Conservation (phyloP, 2,888 invertebrate genomes). For the Hypena proboscidalis region DNA sequence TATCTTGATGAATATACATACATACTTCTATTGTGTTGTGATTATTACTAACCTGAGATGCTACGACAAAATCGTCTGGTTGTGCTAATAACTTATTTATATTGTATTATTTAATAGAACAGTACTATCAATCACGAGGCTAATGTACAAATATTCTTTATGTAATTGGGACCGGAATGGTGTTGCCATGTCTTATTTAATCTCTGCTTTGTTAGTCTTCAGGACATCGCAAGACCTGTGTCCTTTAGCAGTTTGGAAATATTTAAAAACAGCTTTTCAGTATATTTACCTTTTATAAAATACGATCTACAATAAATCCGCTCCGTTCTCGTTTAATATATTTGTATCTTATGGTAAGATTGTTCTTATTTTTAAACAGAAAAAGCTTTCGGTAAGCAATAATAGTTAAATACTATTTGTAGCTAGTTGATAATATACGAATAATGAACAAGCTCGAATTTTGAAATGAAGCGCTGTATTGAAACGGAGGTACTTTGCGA, state of each 20-base stretch:
- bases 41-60: conserved; percentile 49
- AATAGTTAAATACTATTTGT: conserved; percentile 60
- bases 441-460: conserved; percentile 54
- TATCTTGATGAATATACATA: conserved; percentile 30
- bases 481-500: too few species aligned
- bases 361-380: conserved; percentile 58
- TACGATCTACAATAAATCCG: conserved; percentile 58
- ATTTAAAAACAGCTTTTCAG: conserved; percentile 51
- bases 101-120: conserved; percentile 59
- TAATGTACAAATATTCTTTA: conserved; percentile 74
- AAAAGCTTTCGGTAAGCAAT: conserved; percentile 64
- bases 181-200: conserved; percentile 80
- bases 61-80: conserved; percentile 54
- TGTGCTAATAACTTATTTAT: conserved; percentile 48
- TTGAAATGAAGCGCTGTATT: conserved; percentile 34
- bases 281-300: conserved; percentile 58
- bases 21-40: conserved; percentile 45
- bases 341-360: conserved; percentile 64
- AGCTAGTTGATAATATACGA: conserved; percentile 58
- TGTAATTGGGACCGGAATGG: conserved; percentile 61
- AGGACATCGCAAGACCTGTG: conserved; percentile 45
- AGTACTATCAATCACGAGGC: conserved; percentile 71
- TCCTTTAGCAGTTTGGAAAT: conserved; percentile 66
- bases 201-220: conserved; percentile 77
- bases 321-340: conserved; percentile 57